A percentile compares a stretch with the other conserved stretches of the same genome.
These are phyloP conservation scores for Lottia gigantea DNA, from an alignment of 2,888 invertebrate species.

Conservation along the genomic window DNA sequence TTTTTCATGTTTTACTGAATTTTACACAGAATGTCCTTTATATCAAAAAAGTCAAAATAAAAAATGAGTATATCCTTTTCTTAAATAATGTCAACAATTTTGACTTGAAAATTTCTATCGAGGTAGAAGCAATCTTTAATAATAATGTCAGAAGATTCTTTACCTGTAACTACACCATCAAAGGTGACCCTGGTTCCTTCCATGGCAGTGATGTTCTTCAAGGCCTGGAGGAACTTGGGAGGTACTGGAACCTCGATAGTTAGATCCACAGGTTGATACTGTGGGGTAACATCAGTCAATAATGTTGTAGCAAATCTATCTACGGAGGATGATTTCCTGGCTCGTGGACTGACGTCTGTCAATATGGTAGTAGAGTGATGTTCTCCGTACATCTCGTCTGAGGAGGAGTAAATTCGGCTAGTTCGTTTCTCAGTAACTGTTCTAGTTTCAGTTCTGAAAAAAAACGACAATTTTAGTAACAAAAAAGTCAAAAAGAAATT, in stretches of 20 bases:
- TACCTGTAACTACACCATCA: conserved; percentile 85
- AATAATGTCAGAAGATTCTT: no score
- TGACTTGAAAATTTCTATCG: no score
- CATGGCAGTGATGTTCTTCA: conserved; percentile 86
- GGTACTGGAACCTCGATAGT: conserved; percentile 65
- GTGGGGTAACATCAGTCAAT: conserved; percentile 52
- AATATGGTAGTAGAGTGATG: conserved; percentile 51
- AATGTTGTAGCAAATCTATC: conserved; percentile 54
- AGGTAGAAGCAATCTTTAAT: no score
- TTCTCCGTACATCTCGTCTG: conserved; percentile 37
- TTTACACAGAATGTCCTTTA: no score
- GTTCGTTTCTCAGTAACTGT: conserved; percentile 54
- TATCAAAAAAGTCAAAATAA: no score
- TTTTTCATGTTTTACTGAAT: no score
- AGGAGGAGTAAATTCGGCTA: conserved; percentile 49
- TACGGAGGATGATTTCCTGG: conserved; percentile 34
- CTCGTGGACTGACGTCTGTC: conserved; percentile 46
- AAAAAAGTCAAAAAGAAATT: no score
- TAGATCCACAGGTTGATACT: conserved; percentile 64
- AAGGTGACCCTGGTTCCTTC: conserved; percentile 94
- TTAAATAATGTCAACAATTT: no score
- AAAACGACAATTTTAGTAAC: no score
- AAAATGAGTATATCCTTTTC: no score
- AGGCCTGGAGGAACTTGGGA: conserved; percentile 73
- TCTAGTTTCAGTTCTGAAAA: conserved; percentile 44